A percentile compares a stretch with the other conserved stretches of the same genome.
Evolutionary conservation across 2,888 invertebrate species (phyloP).

Genomic region (Hermaeophaga mercurialis): DNA sequence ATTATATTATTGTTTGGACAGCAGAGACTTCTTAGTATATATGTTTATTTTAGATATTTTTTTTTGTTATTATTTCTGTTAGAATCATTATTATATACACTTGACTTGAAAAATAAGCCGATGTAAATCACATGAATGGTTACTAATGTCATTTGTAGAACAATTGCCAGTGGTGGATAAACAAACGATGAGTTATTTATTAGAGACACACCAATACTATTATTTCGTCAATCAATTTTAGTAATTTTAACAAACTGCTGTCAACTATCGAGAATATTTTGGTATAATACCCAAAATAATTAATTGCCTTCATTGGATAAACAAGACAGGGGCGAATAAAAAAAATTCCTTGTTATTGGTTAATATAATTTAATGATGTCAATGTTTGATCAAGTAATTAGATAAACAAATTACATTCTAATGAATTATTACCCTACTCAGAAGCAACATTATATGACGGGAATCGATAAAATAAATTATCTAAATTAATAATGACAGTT

Average conservation of each 20-base stretch:
- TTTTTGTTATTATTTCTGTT: no score
- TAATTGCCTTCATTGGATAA: constrained; percentile 24
- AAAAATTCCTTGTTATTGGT: constrained; percentile 27
- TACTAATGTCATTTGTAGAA: no score
- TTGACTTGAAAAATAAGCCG: no score
- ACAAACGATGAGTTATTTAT: no score
- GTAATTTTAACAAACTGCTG: neutral
- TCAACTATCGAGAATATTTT: neutral
- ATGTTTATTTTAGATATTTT: no score
- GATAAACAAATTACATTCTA: constrained; percentile 35
- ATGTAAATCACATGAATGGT: no score
- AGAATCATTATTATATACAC: no score
- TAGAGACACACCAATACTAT: no score
- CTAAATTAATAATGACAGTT: constrained; percentile 34
- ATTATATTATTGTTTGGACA: no score
- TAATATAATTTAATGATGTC: constrained; percentile 31
- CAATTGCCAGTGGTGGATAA: no score
- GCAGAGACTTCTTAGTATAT: no score
- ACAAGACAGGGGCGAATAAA: constrained; percentile 12
- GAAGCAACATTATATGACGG: constrained; percentile 25
- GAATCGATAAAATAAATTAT: constrained; percentile 35
- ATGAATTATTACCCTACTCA: constrained; percentile 31
- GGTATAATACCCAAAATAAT: constrained; percentile 10
- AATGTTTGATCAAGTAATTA: constrained; percentile 34
- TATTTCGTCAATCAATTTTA: no score